Percentiles rank a stretch among this genome's conserved stretches.
Conservation (phyloP, 2,888 invertebrate species). For the Panorpa germanica region DNA sequence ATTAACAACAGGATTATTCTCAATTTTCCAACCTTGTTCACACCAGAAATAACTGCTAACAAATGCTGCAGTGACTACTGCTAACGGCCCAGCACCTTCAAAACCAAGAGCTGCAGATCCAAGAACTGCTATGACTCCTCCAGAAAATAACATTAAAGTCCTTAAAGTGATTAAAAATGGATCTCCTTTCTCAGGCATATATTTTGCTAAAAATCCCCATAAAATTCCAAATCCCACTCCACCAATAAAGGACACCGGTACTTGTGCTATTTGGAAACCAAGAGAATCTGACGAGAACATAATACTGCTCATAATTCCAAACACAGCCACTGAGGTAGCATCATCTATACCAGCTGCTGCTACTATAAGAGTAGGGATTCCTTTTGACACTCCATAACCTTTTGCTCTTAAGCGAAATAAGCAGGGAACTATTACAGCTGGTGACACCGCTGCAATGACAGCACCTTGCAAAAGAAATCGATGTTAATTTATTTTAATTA, state of each 20-base stretch:
- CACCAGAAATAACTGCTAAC: conserved; percentile 52
- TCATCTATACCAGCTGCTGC: conserved; percentile 80
- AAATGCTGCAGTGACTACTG: conserved; percentile 52
- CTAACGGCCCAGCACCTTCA: conserved; percentile 50
- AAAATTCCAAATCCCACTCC: conserved; percentile 52
- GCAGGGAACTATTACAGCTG: conserved; percentile 79
- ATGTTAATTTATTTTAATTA: conserved; percentile 6
- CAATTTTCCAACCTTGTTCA: conserved; percentile 51
- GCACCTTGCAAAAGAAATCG: conserved; percentile 49
- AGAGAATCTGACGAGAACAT: conserved; percentile 51
- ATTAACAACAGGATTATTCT: conserved; percentile 55
- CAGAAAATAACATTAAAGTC: conserved; percentile 48
- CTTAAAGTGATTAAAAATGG: conserved; percentile 45
- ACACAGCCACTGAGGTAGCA: conserved; percentile 75
- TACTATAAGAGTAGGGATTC: conserved; percentile 73
- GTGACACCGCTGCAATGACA: conserved; percentile 71
- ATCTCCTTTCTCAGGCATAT: conserved; percentile 52
- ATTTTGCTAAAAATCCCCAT: conserved; percentile 51
- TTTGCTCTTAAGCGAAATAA: conserved; percentile 52
- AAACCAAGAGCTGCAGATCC: conserved; percentile 50
- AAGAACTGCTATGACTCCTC: conserved; percentile 57
- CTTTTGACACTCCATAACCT: conserved; percentile 64
- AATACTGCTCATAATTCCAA: conserved; percentile 61
- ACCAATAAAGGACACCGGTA: conserved; percentile 47
- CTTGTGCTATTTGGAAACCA: conserved; percentile 44